phyloP scores from a whole-genome alignment of 2,113 vertebrate genomes.

The Myocastor coypus region DNA sequence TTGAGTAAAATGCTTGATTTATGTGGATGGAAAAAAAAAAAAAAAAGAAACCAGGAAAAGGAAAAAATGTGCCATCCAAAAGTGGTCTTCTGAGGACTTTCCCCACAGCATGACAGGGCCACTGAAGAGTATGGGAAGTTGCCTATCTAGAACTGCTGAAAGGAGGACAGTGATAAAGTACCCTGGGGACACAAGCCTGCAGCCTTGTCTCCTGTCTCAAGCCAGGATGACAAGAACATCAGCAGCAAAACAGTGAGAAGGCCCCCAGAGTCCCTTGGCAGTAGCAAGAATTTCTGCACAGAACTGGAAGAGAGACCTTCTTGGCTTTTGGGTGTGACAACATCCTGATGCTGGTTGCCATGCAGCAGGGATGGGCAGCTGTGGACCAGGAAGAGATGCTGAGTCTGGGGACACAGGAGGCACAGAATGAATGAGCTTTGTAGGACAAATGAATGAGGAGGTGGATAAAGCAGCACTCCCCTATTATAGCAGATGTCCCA shows the following conservation, averaged over 20 bases:
- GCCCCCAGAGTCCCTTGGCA: conserved; percentile 85
- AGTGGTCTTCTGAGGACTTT: neutral
- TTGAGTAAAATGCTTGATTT: too few species aligned
- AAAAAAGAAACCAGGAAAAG: neutral
- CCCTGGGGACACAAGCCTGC: neutral
- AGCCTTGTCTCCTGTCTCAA: neutral
- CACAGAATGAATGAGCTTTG: neutral
- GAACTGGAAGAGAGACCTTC: conserved; percentile 77
- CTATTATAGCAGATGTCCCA: neutral
- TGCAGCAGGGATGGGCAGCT: neutral
- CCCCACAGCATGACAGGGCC: neutral
- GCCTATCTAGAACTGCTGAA: neutral
- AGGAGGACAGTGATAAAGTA: neutral
- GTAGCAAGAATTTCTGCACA: conserved; percentile 86
- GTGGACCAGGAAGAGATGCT: neutral
- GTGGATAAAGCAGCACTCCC: neutral
- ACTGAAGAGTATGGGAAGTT: neutral
- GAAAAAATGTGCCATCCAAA: neutral
- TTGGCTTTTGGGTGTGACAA: neutral
- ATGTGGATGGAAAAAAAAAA: too few species aligned
- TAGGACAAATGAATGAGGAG: neutral
- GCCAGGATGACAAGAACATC: conserved; percentile 16
- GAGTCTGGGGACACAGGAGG: neutral
- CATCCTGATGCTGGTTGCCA: neutral
- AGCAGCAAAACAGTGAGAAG: conserved; percentile 75